Conservation (phyloP, 2,797 vertebrate genomes). For the Bufotes viridis region DNA sequence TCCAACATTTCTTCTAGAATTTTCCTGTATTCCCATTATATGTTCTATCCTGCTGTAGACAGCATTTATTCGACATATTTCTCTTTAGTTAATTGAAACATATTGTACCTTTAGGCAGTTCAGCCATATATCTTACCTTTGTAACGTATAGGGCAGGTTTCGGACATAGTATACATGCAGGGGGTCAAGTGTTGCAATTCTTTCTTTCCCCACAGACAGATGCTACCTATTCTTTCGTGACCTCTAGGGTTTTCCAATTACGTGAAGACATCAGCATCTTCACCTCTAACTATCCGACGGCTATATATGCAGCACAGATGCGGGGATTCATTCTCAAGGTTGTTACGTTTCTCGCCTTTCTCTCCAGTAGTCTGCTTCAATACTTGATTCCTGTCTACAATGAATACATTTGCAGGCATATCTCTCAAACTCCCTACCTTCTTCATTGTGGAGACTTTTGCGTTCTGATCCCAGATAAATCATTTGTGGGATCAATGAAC, state of each 20-base stretch:
- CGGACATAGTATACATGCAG: conserved; percentile 19
- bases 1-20: neutral
- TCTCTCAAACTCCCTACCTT: neutral
- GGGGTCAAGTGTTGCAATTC: neutral
- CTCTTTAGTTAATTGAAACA: neutral
- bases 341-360: conserved; percentile 2
- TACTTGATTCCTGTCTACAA: conserved; percentile 18
- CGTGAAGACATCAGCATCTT: conserved; percentile 9
- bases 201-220: conserved; percentile 14
- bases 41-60: neutral
- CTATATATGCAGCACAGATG: conserved; percentile 22
- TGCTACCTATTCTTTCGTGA: conserved; percentile 6
- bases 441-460: neutral
- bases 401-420: neutral
- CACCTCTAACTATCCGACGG: neutral
- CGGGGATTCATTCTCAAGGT: conserved; percentile 36
- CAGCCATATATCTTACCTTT: neutral
- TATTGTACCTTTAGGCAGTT: neutral
- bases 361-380: conserved; percentile 16
- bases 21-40: neutral
- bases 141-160: conserved; percentile 5
- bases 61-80: neutral
- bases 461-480: conserved; percentile 4
- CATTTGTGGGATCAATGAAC: neutral
- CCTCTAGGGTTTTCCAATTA: conserved; percentile 53